Evolutionary conservation across 2,113 vertebrate genomes (phyloP).

Genomic region (Pelusios castaneus): DNA sequence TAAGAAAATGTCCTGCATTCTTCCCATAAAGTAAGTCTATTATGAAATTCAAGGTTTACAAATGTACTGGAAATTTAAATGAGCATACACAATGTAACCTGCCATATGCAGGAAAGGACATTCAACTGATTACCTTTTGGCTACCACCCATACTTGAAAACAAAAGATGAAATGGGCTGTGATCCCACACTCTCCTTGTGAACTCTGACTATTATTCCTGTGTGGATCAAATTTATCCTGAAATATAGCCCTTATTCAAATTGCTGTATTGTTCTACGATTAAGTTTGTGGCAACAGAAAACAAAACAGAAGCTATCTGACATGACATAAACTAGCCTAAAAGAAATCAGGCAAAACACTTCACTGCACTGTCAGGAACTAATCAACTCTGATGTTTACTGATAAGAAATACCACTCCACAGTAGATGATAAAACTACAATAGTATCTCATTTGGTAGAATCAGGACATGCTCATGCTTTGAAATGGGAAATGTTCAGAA

Average conservation of each 20-base stretch:
- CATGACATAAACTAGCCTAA: not conserved
- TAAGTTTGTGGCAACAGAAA: conserved; percentile 44
- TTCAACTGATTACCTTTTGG: conserved; percentile 47
- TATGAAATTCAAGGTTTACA: conserved; percentile 54
- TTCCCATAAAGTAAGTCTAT: conserved; percentile 7
- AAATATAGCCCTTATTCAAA: conserved; percentile 32
- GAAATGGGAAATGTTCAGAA: conserved; percentile 3
- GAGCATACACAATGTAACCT: conserved; percentile 5
- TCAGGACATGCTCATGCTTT: not conserved
- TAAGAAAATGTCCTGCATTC: not conserved
- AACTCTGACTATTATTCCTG: conserved; percentile 38
- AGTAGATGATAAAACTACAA: not conserved
- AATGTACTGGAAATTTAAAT: conserved; percentile 33
- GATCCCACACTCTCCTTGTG: conserved; percentile 26
- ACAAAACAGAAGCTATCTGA: conserved; percentile 25
- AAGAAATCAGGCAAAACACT: not conserved
- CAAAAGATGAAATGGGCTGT: conserved; percentile 32
- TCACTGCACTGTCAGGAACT: not conserved
- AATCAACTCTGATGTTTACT: not conserved
- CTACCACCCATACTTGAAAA: conserved; percentile 35
- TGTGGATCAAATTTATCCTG: conserved; percentile 48
- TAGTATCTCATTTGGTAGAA: conserved; percentile 4
- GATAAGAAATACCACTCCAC: not conserved
- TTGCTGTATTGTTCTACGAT: conserved; percentile 44
- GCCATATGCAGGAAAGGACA: conserved; percentile 49